A percentile compares a stretch with the other conserved stretches of the same genome.
Conservation (phyloP, 2,888 invertebrate genomes). For the Odontocolon sp. region DNA sequence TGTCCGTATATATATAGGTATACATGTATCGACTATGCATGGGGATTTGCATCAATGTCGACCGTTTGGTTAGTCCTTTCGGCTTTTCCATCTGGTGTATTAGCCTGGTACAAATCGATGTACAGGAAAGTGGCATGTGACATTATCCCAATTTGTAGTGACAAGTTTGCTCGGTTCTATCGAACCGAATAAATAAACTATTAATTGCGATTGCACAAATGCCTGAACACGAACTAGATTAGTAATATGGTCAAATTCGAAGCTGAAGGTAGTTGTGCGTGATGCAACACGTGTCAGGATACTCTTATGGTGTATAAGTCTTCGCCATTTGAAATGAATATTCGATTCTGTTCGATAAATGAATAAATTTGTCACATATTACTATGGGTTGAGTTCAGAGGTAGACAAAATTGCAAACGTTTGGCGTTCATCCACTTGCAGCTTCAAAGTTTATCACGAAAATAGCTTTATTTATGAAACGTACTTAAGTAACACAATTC, state of each 20-base stretch:
- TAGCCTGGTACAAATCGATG: too few species aligned
- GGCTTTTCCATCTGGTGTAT: not conserved
- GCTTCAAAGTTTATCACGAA: too few species aligned
- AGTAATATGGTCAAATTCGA: not conserved
- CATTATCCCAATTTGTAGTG: conserved; percentile 44
- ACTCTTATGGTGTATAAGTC: not conserved
- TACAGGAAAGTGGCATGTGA: conserved; percentile 6
- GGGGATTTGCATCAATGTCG: conserved; percentile 30
- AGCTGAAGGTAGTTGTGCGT: not conserved
- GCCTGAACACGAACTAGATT: not conserved
- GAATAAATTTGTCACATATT: not conserved
- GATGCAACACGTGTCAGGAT: not conserved
- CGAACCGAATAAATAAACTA: conserved; percentile 32
- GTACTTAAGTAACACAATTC: too few species aligned
- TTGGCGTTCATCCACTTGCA: too few species aligned
- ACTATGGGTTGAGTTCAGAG: not conserved
- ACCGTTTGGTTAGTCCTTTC: conserved; percentile 6
- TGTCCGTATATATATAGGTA: conserved; percentile 10
- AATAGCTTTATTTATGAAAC: too few species aligned
- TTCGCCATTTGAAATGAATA: not conserved
- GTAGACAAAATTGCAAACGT: not conserved
- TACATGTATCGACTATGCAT: conserved; percentile 1
- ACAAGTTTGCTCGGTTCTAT: conserved; percentile 14
- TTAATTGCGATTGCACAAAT: conserved; percentile 35
- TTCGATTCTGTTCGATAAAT: not conserved